These are phyloP conservation scores for Dromaius novaehollandiae DNA, from an alignment of 2,113 vertebrate species.

Conservation along the genomic window DNA sequence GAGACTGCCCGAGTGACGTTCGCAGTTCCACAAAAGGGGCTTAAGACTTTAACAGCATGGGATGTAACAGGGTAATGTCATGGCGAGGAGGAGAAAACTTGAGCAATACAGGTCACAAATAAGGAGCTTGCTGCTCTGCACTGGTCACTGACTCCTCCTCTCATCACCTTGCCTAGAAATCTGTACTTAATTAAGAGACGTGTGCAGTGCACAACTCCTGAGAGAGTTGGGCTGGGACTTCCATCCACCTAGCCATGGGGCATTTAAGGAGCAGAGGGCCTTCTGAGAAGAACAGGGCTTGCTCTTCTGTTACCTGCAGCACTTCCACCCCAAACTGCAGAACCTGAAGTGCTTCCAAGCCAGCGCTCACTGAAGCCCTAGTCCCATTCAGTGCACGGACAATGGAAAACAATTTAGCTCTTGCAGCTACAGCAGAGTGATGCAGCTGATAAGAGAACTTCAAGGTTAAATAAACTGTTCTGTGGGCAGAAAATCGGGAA, in stretches of 20 bases:
- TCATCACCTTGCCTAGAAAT: neutral
- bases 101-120: neutral
- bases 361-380: slow-evolving; percentile 23
- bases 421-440: slow-evolving; percentile 27
- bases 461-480: slow-evolving; percentile 65
- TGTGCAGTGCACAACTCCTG: neutral
- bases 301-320: slow-evolving; percentile 22
- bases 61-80: neutral
- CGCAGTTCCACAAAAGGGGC: neutral
- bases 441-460: slow-evolving; percentile 58
- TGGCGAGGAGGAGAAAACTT: neutral
- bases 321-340: slow-evolving; percentile 18
- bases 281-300: neutral
- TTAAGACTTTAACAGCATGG: neutral
- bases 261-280: neutral
- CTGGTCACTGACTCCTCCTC: neutral
- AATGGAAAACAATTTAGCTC: slow-evolving; percentile 61
- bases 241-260: neutral
- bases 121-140: neutral
- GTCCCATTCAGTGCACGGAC: slow-evolving; percentile 55
- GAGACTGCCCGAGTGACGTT: accelerated
- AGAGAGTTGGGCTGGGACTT: neutral
- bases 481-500: neutral
- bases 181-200: neutral
- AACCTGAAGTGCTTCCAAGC: slow-evolving; percentile 37